Base-by-base conservation (phyloP, 2,113 vertebrate genomes). In the Oreotrochilus melanogaster region DNA sequence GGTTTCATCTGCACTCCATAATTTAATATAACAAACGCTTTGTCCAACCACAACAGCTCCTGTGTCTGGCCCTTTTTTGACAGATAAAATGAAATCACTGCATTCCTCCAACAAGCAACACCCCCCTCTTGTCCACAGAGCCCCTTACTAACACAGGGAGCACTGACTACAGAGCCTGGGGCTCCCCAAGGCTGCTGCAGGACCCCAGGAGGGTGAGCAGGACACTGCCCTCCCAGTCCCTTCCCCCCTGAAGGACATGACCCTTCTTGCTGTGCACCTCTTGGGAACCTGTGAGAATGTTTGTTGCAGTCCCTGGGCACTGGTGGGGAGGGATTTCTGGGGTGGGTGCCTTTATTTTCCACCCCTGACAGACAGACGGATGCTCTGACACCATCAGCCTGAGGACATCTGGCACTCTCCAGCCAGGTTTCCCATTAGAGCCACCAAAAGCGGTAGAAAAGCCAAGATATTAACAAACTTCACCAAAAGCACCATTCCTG, bases 91-190 rank as follows among this genome's bases (percentile, higher is more conserved):
- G 60, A 89, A 74, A 60, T 65, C 66, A 43, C 45, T 35, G 56
- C 24, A 7, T 48, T 58, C 66, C 39, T 70, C 33, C 76, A 70
- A 25, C 12, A 21, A 27, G 47, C 19, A 94, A 78, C 48, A 4
- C 6, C 10, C 17, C 14, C 14, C 35, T 10, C 74, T 24, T 58
- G 19, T n/a, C 14, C 69, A 17, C 24, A 81, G 31, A 33, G 61
- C 35, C 50, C 30, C 58, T 33, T 5, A 11, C 4, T 22, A 23
- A 35, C 33, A 5, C 3, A 15, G 0, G 1, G 37, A 18, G 24
- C 50, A 27, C 62, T 43, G 37, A 13, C 48, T 16, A 8, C 64
- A 3, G 11, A 53, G 28, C 39, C 69, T 2, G 1, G 22, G 1
- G 22, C 21, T 73, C 27, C 16, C 18, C 28, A 9, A 16, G 79